Evolutionary conservation across 2,113 vertebrate species (phyloP).

Genomic region (Anarhynchus alexandrinus): DNA sequence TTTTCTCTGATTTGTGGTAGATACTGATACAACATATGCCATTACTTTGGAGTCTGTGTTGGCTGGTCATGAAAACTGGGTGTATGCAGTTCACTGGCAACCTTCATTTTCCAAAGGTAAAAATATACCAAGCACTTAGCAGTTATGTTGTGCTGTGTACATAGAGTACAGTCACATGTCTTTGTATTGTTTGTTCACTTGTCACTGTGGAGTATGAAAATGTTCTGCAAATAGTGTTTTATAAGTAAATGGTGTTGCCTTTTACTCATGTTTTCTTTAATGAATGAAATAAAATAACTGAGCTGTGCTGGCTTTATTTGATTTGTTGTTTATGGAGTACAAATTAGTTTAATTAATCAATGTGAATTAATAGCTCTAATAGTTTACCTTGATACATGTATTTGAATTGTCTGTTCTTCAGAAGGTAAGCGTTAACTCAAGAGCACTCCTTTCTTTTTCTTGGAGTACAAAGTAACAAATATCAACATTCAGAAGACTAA

Average conservation of each 20-base stretch:
- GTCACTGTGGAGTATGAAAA: neutral
- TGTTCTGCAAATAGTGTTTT: neutral
- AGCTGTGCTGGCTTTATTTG: neutral
- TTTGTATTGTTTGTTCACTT: neutral
- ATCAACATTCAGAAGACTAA: neutral
- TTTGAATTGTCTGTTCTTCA: neutral
- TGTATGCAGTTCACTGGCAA: slow-evolving; percentile 94
- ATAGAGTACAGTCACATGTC: accelerated
- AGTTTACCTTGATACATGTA: neutral
- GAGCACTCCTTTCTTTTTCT: neutral
- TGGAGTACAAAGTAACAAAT: neutral
- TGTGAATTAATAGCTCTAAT: neutral
- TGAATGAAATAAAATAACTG: neutral
- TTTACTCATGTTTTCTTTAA: neutral
- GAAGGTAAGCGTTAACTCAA: neutral
- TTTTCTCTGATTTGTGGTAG: slow-evolving; percentile 68
- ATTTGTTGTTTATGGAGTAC: neutral
- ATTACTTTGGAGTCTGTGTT: slow-evolving; percentile 90
- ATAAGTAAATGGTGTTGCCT: neutral
- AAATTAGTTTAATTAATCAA: neutral
- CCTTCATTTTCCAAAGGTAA: slow-evolving; percentile 85
- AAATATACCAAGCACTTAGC: neutral
- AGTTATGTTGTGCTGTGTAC: neutral
- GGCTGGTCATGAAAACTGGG: slow-evolving; percentile 95
- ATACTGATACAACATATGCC: slow-evolving; percentile 71